These are phyloP conservation scores for Myotis lucifugus DNA, from an alignment of 2,113 vertebrate genomes.

Conservation along the genomic window DNA sequence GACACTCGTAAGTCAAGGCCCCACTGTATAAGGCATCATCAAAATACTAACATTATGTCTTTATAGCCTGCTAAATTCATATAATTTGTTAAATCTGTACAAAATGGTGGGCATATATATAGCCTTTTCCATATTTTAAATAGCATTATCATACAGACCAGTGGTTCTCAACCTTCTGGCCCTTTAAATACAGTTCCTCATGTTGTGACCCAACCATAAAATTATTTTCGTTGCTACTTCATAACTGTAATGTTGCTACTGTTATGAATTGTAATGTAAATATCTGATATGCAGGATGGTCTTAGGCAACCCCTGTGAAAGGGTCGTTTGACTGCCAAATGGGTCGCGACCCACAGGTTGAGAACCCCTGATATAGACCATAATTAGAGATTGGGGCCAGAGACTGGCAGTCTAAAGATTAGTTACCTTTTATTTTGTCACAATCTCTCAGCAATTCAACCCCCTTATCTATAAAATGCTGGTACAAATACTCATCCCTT, in stretches of 20 bases:
- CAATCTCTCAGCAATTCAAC: neutral
- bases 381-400: neutral
- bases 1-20: too few relatives aligned
- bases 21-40: neutral
- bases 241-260: too few relatives aligned
- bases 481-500: neutral
- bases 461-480: neutral
- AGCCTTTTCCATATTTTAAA: neutral
- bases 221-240: too few relatives aligned
- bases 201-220: too few relatives aligned
- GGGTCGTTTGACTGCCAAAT: too few relatives aligned
- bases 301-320: too few relatives aligned
- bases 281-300: too few relatives aligned
- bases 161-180: too few relatives aligned
- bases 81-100: neutral
- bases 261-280: too few relatives aligned
- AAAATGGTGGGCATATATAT: neutral
- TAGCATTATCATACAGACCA: neutral
- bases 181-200: too few relatives aligned
- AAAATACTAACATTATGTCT: neutral
- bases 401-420: neutral
- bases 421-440: neutral
- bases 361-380: neutral
- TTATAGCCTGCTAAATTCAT: neutral
- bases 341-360: too few relatives aligned